phyloP scores from a whole-genome alignment of 37 sponge, comb jelly and placozoan genomes.

The Mnemiopsis leidyi region DNA sequence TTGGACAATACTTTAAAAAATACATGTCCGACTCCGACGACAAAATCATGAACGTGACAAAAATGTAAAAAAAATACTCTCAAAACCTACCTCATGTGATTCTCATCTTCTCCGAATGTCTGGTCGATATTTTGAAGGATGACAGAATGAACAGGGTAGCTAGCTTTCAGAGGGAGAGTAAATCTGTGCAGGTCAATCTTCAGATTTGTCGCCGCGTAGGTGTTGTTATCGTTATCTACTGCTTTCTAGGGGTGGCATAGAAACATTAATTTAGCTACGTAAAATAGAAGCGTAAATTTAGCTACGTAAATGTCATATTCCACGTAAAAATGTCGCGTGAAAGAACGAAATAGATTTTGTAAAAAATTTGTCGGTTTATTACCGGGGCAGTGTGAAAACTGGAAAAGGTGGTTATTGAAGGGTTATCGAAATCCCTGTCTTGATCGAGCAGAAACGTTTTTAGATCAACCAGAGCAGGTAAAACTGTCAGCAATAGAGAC shows the following conservation, averaged over 20 bases:
- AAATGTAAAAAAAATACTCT: too few species aligned
- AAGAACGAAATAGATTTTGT: too few species aligned
- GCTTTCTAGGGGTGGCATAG: too few species aligned
- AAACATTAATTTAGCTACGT: too few species aligned
- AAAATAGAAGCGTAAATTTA: too few species aligned
- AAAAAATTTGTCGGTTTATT: too few species aligned
- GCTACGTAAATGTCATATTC: too few species aligned
- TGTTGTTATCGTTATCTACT: neutral
- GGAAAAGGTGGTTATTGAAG: neutral
- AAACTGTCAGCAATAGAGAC: neutral
- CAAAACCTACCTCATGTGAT: neutral
- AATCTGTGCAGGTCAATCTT: neutral
- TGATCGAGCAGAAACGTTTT: neutral
- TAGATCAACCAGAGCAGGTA: neutral
- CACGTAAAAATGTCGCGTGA: too few species aligned
- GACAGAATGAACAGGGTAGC: neutral
- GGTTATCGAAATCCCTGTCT: neutral
- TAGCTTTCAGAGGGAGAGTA: neutral
- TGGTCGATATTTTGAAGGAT: neutral
- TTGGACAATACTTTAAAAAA: too few species aligned
- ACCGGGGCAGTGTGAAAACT: neutral
- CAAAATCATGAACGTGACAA: too few species aligned
- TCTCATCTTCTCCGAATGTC: neutral
- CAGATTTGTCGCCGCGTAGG: neutral
- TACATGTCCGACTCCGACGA: too few species aligned